Evolutionary conservation across 2,113 vertebrate species (phyloP).

Genomic region (Neodon shergylaensis): DNA sequence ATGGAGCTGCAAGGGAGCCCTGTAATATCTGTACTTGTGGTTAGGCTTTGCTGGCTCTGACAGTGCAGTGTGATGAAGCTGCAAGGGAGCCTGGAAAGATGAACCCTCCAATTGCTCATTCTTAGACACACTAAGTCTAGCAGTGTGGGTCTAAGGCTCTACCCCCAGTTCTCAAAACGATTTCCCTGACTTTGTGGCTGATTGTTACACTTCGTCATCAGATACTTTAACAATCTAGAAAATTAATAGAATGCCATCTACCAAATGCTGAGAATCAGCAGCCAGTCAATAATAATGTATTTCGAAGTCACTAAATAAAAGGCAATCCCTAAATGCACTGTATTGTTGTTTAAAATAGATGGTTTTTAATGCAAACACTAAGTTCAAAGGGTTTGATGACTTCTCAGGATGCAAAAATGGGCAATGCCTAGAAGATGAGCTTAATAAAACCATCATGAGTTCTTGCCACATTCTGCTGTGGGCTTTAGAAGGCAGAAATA

Average conservation of each 20-base stretch:
- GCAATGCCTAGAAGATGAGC: slow-evolving; percentile 60
- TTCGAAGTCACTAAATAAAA: slow-evolving; percentile 65
- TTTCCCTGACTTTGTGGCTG: slow-evolving; percentile 22
- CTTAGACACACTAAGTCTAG: background rate
- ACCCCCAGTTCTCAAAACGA: background rate
- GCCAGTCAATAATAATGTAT: slow-evolving; percentile 49
- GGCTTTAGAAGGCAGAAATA: slow-evolving; percentile 68
- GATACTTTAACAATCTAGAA: slow-evolving; percentile 61
- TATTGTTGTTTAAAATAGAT: slow-evolving; percentile 75
- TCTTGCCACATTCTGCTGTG: background rate
- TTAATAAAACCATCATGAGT: slow-evolving; percentile 62
- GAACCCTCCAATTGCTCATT: background rate
- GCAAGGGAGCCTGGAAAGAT: background rate
- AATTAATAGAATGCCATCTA: slow-evolving; percentile 59
- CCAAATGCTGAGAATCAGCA: slow-evolving; percentile 68
- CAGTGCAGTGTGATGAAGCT: background rate
- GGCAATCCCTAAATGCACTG: slow-evolving; percentile 46
- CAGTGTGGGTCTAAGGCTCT: background rate
- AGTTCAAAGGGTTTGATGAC: slow-evolving; percentile 72
- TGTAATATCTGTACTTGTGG: background rate
- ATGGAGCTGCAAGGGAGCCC: too few species aligned
- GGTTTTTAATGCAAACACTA: slow-evolving; percentile 75
- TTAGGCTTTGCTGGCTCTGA: background rate
- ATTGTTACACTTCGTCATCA: slow-evolving; percentile 48
- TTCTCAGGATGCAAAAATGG: slow-evolving; percentile 71